phyloP scores from a whole-genome alignment of 2,888 invertebrate genomes.

The Strigamia maritima region DNA sequence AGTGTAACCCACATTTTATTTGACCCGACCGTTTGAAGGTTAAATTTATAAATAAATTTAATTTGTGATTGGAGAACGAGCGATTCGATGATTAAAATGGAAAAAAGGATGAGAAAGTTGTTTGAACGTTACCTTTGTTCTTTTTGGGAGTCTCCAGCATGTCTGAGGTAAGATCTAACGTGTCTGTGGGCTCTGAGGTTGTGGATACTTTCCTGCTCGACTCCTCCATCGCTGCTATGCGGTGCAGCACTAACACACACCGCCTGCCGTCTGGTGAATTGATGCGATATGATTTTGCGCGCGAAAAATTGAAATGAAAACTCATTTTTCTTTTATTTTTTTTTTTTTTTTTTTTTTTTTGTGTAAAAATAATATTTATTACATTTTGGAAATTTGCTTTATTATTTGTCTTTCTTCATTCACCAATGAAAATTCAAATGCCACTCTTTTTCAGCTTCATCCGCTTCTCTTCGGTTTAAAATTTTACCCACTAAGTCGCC shows the following conservation, averaged over 20 bases:
- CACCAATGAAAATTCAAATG: neutral
- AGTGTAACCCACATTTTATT: too few species aligned
- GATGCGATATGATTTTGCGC: neutral
- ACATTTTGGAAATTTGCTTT: neutral
- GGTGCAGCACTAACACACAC: neutral
- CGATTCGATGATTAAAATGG: neutral
- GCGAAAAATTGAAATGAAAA: neutral
- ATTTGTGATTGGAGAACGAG: too few species aligned
- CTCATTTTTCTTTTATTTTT: neutral
- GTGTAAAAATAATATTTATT: too few species aligned
- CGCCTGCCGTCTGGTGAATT: neutral
- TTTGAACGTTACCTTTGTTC: constrained; percentile 17
- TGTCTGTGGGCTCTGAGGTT: constrained; percentile 19
- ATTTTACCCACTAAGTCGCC: neutral
- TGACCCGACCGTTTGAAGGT: too few species aligned
- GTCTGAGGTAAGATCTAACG: neutral
- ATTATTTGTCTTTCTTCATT: neutral
- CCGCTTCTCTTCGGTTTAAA: neutral
- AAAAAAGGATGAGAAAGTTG: neutral
- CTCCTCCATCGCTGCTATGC: constrained; percentile 7
- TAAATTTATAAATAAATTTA: too few species aligned
- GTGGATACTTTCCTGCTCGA: constrained; percentile 1
- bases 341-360: neutral
- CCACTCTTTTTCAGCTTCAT: neutral
- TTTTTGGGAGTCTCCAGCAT: constrained; percentile 12